These are phyloP conservation scores for Trematocara variabile DNA, from an alignment of 2,113 vertebrate genomes.

Conservation along the genomic window DNA sequence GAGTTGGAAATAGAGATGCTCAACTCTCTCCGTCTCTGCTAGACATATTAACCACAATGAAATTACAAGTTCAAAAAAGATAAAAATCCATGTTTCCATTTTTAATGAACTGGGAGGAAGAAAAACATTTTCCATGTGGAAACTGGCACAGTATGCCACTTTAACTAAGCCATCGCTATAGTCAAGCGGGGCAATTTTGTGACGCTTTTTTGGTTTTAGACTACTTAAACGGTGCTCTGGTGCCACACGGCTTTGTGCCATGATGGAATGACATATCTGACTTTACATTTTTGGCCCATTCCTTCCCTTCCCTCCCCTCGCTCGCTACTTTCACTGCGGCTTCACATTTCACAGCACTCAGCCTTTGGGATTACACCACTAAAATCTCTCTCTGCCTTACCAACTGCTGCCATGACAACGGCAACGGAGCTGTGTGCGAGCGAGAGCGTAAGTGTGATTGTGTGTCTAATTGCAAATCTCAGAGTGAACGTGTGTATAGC, in stretches of 20 bases:
- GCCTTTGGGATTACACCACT: slow-evolving; percentile 68
- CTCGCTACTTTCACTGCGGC: slow-evolving; percentile 36
- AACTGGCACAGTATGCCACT: not conserved
- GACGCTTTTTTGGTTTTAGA: not conserved
- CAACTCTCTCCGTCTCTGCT: not conserved
- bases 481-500: not conserved
- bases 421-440: slow-evolving; percentile 46
- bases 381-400: slow-evolving; percentile 64
- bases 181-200: not conserved
- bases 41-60: not conserved
- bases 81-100: slow-evolving; percentile 19
- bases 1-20: not conserved
- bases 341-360: slow-evolving; percentile 63
- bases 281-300: not conserved
- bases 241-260: not conserved
- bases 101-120: not conserved
- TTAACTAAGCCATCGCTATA: not conserved
- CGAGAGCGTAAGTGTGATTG: slow-evolving; percentile 41
- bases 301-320: not conserved
- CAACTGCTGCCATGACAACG: slow-evolving; percentile 79
- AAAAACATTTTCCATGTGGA: not conserved
- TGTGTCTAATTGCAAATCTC: slow-evolving; percentile 47
- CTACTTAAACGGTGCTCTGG: not conserved
- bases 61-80: slow-evolving; percentile 2
- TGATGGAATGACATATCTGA: not conserved